A percentile compares a stretch with the other conserved stretches of the same genome.
phyloP scores from a whole-genome alignment of 2,888 invertebrate species.

The Cremastinae sp. region DNA sequence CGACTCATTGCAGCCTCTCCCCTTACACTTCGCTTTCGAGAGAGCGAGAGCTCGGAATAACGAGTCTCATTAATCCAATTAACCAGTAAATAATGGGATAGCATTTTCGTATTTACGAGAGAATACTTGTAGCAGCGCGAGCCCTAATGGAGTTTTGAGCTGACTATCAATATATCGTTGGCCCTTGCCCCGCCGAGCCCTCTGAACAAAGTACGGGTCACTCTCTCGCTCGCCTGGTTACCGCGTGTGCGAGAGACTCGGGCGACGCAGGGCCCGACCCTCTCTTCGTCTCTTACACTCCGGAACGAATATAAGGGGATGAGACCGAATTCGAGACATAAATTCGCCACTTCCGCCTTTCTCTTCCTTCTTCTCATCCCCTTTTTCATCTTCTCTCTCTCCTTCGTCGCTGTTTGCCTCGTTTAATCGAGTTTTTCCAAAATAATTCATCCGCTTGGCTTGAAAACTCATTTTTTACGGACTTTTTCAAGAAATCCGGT shows the following conservation, averaged over 20 bases:
- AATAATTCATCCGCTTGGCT: slow-evolving; percentile 45
- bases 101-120: slow-evolving; percentile 80
- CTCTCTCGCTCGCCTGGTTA: slow-evolving; percentile 78
- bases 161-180: slow-evolving; percentile 80
- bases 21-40: background rate
- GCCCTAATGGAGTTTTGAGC: slow-evolving; percentile 80
- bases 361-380: slow-evolving; percentile 30
- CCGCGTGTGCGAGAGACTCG: slow-evolving; percentile 61
- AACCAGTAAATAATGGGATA: slow-evolving; percentile 80
- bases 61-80: slow-evolving; percentile 81
- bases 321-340: slow-evolving; percentile 65
- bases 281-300: slow-evolving; percentile 11
- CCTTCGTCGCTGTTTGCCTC: slow-evolving; percentile 7
- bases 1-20: slow-evolving; percentile 51
- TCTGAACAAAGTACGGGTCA: slow-evolving; percentile 78
- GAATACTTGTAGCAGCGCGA: slow-evolving; percentile 71
- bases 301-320: slow-evolving; percentile 48
- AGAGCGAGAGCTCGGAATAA: slow-evolving; percentile 76
- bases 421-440: slow-evolving; percentile 46
- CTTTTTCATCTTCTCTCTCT: background rate
- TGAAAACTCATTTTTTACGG: slow-evolving; percentile 23
- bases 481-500: slow-evolving; percentile 5
- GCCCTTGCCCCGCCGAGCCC: slow-evolving; percentile 44
- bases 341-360: slow-evolving; percentile 63
- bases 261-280: slow-evolving; percentile 44